Conservation (phyloP, 2,888 invertebrate genomes). For the Harpalus rufipes region DNA sequence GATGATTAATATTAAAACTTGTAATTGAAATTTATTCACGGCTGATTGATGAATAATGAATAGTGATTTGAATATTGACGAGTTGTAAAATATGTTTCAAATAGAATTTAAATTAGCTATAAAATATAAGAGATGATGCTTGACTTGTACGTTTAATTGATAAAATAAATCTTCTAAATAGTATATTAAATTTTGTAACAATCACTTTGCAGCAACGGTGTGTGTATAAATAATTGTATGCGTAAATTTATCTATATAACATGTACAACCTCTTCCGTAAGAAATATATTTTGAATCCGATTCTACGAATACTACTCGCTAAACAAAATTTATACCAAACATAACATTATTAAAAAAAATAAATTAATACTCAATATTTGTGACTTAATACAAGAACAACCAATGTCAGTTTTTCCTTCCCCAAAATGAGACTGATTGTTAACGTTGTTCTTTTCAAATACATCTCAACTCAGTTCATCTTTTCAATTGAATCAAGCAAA, state of each 20-base stretch:
- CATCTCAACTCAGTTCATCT: too few relatives aligned
- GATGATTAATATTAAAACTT: slow-evolving; percentile 60
- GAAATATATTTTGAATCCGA: neutral
- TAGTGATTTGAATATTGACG: slow-evolving; percentile 46
- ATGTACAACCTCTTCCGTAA: neutral
- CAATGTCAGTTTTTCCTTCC: too few relatives aligned
- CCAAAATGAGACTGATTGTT: too few relatives aligned
- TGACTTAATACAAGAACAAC: too few relatives aligned
- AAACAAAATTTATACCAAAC: slow-evolving; percentile 5
- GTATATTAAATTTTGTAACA: slow-evolving; percentile 18
- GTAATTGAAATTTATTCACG: slow-evolving; percentile 62
- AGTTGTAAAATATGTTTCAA: slow-evolving; percentile 35
- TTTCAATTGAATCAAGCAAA: too few relatives aligned
- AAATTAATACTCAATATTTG: too few relatives aligned
- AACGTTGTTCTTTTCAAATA: too few relatives aligned
- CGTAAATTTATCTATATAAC: neutral
- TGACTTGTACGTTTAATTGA: slow-evolving; percentile 29
- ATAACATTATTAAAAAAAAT: too few relatives aligned
- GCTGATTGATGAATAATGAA: slow-evolving; percentile 61
- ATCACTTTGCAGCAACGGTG: neutral
- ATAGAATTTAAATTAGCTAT: slow-evolving; percentile 37
- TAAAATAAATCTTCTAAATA: slow-evolving; percentile 26
- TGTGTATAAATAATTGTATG: neutral
- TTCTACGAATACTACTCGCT: neutral
- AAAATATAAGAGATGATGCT: slow-evolving; percentile 38